Evolutionary conservation across 2,797 vertebrate genomes (phyloP).

Genomic region (Hoplostethus atlanticus): DNA sequence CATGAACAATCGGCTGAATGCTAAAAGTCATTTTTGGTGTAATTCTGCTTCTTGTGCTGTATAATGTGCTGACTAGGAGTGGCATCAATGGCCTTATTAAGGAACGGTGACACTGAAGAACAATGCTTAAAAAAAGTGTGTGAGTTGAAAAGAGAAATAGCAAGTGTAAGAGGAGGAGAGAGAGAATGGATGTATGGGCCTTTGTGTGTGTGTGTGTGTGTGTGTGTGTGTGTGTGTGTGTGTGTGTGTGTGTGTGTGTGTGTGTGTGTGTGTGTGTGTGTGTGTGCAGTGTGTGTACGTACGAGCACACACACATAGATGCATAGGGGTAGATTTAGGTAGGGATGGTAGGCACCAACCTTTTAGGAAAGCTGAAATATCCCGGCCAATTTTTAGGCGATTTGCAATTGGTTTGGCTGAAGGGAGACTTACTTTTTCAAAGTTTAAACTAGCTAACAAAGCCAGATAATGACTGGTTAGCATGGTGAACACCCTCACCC

Average conservation of each 20-base stretch:
- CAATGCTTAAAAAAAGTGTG: slow-evolving; percentile 6
- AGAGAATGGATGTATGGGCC: background rate
- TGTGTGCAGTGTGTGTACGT: too few relatives aligned
- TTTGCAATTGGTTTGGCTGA: too few relatives aligned
- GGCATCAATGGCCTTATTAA: slow-evolving; percentile 41
- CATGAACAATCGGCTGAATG: slow-evolving; percentile 55
- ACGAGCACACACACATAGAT: background rate
- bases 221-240: too few relatives aligned
- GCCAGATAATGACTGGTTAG: too few relatives aligned
- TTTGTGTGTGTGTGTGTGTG: background rate
- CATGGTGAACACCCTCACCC: too few relatives aligned
- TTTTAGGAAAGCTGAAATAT: too few relatives aligned
- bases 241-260: too few relatives aligned
- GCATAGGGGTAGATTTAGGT: background rate
- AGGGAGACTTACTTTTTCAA: too few relatives aligned
- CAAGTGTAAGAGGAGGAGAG: background rate
- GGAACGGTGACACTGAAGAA: slow-evolving; percentile 15
- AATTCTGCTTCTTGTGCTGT: slow-evolving; percentile 11
- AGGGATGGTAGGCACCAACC: background rate
- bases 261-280: too few relatives aligned
- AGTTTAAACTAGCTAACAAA: too few relatives aligned
- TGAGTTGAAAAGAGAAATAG: slow-evolving; percentile 11
- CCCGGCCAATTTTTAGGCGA: too few relatives aligned
- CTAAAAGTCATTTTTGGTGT: slow-evolving; percentile 38
- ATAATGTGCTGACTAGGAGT: slow-evolving; percentile 54